These are phyloP conservation scores for Pipistrellus nathusii DNA, from an alignment of 2,797 vertebrate species.

Conservation along the genomic window DNA sequence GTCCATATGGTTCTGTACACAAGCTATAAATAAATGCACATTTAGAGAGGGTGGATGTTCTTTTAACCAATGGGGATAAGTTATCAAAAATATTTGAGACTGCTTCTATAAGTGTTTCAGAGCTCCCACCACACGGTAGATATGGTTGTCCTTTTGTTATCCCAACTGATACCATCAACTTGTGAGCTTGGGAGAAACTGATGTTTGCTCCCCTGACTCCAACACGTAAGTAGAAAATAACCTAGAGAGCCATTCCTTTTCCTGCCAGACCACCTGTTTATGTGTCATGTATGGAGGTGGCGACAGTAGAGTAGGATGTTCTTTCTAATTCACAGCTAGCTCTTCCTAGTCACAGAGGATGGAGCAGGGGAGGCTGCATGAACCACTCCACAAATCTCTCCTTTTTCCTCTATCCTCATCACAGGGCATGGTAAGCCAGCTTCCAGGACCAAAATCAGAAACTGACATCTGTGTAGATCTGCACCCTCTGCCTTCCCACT, in stretches of 20 bases:
- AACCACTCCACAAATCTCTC: background rate
- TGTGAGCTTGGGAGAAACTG: background rate
- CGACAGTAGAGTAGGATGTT: background rate
- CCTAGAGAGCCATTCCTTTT: background rate
- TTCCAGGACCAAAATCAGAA: background rate
- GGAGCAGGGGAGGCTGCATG: background rate
- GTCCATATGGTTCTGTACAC: background rate
- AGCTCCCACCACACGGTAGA: background rate
- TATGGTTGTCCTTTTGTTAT: background rate
- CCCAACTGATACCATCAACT: background rate
- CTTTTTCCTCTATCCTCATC: background rate
- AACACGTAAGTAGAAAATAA: background rate
- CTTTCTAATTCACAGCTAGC: background rate
- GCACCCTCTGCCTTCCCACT: background rate
- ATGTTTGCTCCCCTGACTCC: background rate
- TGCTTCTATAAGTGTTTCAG: background rate
- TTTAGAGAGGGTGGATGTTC: background rate
- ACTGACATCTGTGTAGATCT: background rate
- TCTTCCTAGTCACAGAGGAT: background rate
- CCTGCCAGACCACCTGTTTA: background rate
- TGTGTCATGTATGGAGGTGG: background rate
- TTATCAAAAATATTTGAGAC: background rate
- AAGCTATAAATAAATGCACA: background rate
- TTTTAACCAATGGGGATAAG: background rate
- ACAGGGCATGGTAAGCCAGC: background rate